Evolutionary conservation across 2,888 invertebrate genomes (phyloP).

Genomic region (Oxystoma pomonae): DNA sequence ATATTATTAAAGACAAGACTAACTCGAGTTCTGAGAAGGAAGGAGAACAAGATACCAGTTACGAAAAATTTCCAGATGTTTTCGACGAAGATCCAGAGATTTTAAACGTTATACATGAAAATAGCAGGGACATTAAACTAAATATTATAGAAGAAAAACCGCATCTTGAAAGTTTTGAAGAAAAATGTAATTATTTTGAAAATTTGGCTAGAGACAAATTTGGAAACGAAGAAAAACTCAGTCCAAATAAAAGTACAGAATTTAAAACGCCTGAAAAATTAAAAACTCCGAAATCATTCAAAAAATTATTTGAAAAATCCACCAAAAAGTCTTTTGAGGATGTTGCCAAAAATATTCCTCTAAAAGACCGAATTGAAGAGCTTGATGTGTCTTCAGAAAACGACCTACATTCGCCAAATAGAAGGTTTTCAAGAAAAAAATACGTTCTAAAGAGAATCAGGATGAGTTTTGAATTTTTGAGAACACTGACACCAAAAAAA

Average conservation of each 20-base stretch:
- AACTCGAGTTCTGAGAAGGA: not conserved
- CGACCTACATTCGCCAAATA: not conserved
- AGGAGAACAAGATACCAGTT: conserved; percentile 9
- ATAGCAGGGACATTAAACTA: not conserved
- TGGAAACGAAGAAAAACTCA: not conserved
- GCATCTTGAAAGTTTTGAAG: not conserved
- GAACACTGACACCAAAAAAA: conserved; percentile 13
- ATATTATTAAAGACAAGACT: not conserved
- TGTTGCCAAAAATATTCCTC: not conserved
- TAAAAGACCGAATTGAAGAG: not conserved
- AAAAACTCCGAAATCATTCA: not conserved
- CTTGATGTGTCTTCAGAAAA: not conserved
- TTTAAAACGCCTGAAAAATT: not conserved
- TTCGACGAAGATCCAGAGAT: conserved; percentile 1
- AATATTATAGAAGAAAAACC: not conserved
- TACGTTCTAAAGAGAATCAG: conserved; percentile 9
- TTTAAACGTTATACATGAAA: not conserved
- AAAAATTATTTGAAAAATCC: not conserved
- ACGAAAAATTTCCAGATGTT: conserved; percentile 17
- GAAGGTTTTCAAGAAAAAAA: conserved; percentile 1
- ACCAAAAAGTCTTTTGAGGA: not conserved
- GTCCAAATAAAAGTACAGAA: not conserved
- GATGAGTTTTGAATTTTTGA: conserved; percentile 14
- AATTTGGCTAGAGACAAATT: not conserved
- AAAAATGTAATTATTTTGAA: not conserved